Conservation (phyloP, 2,888 invertebrate genomes). For the Noctua janthe region DNA sequence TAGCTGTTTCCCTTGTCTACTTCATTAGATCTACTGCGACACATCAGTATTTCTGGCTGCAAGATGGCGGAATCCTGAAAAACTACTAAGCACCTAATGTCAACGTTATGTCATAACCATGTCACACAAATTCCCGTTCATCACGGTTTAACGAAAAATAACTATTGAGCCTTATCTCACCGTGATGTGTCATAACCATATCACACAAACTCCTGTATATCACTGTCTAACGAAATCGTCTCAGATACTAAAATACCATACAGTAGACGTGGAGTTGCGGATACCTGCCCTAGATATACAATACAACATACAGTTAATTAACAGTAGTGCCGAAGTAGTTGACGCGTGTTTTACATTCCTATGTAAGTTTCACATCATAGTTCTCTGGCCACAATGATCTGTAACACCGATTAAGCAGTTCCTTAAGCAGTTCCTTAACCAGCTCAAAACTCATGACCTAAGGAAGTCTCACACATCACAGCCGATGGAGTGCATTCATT, state of each 20-base stretch:
- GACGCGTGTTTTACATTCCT: background rate
- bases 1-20: background rate
- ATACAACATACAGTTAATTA: background rate
- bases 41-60: background rate
- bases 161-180: too few species aligned
- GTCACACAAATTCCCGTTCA: background rate
- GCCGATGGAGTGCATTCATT: slow-evolving; percentile 31
- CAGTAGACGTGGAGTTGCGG: background rate
- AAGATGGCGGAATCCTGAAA: too few species aligned
- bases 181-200: too few species aligned
- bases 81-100: background rate
- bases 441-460: background rate
- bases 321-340: background rate
- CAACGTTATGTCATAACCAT: background rate
- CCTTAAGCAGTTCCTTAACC: slow-evolving; percentile 21
- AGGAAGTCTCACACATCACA: slow-evolving; percentile 36
- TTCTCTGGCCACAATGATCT: slow-evolving; percentile 7
- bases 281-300: background rate
- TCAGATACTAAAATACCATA: background rate
- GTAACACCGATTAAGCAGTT: slow-evolving; percentile 25
- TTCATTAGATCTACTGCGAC: background rate
- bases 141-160: background rate
- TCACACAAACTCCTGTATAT: background rate
- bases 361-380: background rate
- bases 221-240: background rate